Conservation (phyloP, 2,113 vertebrate genomes). For the Turdus rufiventris region DNA sequence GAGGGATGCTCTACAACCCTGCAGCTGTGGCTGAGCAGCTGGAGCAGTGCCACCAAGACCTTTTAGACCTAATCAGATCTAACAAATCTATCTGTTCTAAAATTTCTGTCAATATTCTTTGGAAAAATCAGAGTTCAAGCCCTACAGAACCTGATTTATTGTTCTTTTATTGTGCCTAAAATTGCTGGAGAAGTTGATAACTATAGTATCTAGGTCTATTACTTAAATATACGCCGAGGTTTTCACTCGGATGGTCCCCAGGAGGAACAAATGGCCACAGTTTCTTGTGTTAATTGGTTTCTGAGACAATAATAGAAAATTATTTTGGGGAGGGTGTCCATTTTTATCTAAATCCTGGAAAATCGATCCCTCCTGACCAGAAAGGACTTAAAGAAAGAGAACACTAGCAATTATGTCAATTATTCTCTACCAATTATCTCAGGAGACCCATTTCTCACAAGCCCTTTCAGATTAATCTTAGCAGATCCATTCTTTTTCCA, state of each 20-base stretch:
- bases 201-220: not conserved
- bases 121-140: not conserved
- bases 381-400: constrained; percentile 17
- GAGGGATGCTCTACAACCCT: not conserved
- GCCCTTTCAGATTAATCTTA: not conserved
- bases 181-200: not conserved
- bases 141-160: not conserved
- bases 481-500: constrained; percentile 3
- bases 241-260: not conserved
- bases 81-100: not conserved
- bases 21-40: not conserved
- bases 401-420: constrained; percentile 37
- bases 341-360: constrained; percentile 34
- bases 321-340: not conserved
- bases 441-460: constrained; percentile 39
- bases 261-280: not conserved
- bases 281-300: constrained; percentile 42
- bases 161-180: not conserved
- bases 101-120: not conserved
- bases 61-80: not conserved
- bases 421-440: constrained; percentile 39
- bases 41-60: not conserved
- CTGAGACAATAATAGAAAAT: constrained; percentile 36
- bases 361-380: constrained; percentile 34
- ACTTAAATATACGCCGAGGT: not conserved